Conservation (phyloP, 2,113 vertebrate species). For the Podarcis cretensis region DNA sequence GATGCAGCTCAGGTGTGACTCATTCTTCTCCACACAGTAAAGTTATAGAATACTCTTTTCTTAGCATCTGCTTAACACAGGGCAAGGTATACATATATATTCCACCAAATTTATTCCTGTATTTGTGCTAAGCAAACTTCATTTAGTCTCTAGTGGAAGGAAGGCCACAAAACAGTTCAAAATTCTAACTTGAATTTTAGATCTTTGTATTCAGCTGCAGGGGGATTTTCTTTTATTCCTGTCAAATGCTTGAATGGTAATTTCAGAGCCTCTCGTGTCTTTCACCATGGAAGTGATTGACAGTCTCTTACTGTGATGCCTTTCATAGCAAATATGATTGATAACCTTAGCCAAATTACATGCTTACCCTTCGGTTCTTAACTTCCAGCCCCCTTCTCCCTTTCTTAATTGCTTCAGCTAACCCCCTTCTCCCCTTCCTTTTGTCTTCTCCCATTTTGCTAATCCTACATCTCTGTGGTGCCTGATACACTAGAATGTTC, state of each 20-base stretch:
- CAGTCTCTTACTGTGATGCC: conserved; percentile 40
- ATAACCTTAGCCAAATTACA: conserved; percentile 24
- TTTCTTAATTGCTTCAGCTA: background rate
- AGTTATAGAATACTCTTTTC: background rate
- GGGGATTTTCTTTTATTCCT: conserved; percentile 31
- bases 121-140: background rate
- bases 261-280: conserved; percentile 25
- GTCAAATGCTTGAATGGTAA: conserved; percentile 41
- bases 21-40: background rate
- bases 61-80: background rate
- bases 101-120: background rate
- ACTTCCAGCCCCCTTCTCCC: conserved; percentile 26
- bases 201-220: conserved; percentile 35
- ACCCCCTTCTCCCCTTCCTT: conserved; percentile 18
- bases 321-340: conserved; percentile 38
- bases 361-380: background rate
- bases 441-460: conserved; percentile 37
- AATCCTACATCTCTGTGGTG: background rate
- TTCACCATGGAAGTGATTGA: conserved; percentile 32
- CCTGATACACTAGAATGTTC: conserved; percentile 29
- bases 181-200: background rate
- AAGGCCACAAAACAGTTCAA: background rate
- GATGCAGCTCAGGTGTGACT: background rate
- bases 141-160: background rate
- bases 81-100: background rate